A percentile compares a stretch with the other conserved stretches of the same genome.
These are phyloP conservation scores for Gambusia affinis DNA, from an alignment of 2,113 vertebrate genomes.

Conservation along the genomic window DNA sequence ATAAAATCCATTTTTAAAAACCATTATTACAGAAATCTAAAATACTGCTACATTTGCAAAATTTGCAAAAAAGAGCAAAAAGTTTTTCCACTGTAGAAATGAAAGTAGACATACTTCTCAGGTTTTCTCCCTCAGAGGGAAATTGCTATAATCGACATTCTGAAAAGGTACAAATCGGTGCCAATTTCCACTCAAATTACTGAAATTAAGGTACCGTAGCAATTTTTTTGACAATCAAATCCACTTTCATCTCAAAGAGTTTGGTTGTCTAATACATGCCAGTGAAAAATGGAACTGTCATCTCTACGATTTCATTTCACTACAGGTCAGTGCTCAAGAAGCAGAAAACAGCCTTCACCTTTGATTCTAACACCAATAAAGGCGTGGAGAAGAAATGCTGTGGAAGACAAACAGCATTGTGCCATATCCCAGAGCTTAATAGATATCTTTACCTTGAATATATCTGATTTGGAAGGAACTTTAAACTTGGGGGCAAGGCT, in stretches of 20 bases:
- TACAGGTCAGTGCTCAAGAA: constrained; percentile 24
- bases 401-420: neutral
- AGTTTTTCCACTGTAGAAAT: neutral
- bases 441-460: constrained; percentile 3
- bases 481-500: constrained; percentile 3
- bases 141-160: neutral
- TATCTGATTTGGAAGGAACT: neutral
- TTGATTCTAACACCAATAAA: constrained; percentile 16
- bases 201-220: neutral
- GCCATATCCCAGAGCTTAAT: neutral
- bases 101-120: neutral
- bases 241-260: constrained; percentile 2
- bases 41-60: too few species aligned
- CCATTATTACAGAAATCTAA: too few species aligned
- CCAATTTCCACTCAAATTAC: constrained; percentile 8
- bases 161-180: constrained; percentile 5
- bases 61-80: neutral
- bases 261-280: constrained; percentile 9
- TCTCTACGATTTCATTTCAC: constrained; percentile 23
- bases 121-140: neutral
- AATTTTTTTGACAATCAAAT: neutral
- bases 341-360: constrained; percentile 29
- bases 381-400: neutral
- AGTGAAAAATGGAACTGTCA: constrained; percentile 3
- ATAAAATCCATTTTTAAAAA: too few species aligned